These are phyloP conservation scores for Leptinotarsa defecta DNA, from an alignment of 1,140 invertebrate genomes.

Conservation along the genomic window DNA sequence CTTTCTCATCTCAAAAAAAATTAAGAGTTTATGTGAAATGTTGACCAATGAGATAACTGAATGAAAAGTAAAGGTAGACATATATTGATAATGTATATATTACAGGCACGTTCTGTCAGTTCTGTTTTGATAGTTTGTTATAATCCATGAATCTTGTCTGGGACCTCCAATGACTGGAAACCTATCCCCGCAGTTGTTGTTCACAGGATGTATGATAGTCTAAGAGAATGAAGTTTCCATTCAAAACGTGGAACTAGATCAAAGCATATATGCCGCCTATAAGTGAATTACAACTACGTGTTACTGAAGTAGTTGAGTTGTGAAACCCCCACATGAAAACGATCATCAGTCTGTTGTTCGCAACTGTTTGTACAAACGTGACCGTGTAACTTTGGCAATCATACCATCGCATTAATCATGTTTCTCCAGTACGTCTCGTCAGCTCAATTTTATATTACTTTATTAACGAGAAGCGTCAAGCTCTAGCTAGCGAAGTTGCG, in stretches of 20 bases:
- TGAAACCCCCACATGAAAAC: conserved; percentile 43
- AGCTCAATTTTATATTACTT: conserved; percentile 26
- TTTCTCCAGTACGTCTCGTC: neutral
- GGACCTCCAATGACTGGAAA: no score
- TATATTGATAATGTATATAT: no score
- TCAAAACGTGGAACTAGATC: neutral
- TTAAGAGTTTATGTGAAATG: no score
- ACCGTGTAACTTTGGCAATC: conserved; percentile 51
- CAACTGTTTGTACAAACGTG: conserved; percentile 47
- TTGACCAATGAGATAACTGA: no score
- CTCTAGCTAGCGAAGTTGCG: neutral
- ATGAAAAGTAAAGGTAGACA: no score
- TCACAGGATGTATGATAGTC: no score
- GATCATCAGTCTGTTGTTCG: conserved; percentile 41
- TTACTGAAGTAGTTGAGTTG: conserved; percentile 44
- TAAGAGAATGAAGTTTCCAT: neutral
- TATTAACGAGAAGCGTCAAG: conserved; percentile 1
- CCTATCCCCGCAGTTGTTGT: no score
- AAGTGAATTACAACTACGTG: conserved; percentile 39
- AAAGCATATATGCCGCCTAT: neutral
- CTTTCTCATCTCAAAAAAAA: no score
- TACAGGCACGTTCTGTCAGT: no score
- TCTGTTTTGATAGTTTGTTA: no score
- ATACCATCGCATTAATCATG: conserved; percentile 32
- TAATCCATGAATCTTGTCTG: no score